These are phyloP conservation scores for Nephotettix cincticeps DNA, from an alignment of 1,140 invertebrate genomes.

Conservation along the genomic window DNA sequence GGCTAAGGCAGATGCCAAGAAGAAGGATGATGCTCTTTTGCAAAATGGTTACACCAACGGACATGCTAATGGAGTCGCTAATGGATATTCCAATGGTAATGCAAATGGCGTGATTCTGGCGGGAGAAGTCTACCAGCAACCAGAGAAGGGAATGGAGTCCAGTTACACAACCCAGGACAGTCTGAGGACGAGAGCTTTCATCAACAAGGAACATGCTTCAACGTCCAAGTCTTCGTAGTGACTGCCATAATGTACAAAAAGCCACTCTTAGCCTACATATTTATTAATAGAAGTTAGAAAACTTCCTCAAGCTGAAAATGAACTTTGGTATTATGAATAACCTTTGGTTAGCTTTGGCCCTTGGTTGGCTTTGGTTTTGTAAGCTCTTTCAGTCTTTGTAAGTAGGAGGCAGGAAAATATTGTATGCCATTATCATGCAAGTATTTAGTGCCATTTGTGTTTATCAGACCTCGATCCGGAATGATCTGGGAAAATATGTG, in stretches of 20 bases:
- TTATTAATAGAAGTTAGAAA: no score
- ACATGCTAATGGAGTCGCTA: not conserved
- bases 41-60: not conserved
- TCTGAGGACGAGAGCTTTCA: constrained; percentile 24
- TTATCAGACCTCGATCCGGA: no score
- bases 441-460: no score
- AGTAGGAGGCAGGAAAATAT: no score
- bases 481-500: no score
- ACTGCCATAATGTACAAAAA: not conserved
- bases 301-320: no score
- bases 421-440: no score
- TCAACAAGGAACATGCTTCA: constrained; percentile 8
- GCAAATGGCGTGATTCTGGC: not conserved
- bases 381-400: no score
- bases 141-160: constrained; percentile 25
- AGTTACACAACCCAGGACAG: constrained; percentile 25
- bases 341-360: no score
- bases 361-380: no score
- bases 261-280: constrained; percentile 6
- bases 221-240: not conserved
- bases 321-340: no score
- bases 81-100: constrained; percentile 26
- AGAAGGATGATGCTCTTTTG: not conserved
- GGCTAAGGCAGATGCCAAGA: not conserved
- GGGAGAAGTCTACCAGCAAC: constrained; percentile 18